phyloP scores from a whole-genome alignment of 2,113 vertebrate genomes.

The Dipodomys ordii region DNA sequence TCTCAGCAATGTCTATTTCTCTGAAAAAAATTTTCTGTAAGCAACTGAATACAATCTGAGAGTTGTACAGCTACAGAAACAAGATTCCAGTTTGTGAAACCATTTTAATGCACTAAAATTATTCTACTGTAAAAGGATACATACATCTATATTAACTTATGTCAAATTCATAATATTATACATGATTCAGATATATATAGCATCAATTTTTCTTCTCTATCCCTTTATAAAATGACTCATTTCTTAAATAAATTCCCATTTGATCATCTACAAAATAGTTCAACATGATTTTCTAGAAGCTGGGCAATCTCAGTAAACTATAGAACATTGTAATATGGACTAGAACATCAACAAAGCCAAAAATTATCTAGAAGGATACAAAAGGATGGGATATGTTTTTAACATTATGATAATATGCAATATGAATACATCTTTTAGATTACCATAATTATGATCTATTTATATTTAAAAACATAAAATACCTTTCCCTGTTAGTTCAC shows the following conservation, averaged over 20 bases:
- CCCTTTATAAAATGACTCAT: not conserved
- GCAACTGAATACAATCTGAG: not conserved
- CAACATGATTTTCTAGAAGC: not conserved
- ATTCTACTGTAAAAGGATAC: not conserved
- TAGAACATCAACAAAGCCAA: not conserved
- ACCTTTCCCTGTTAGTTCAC: not conserved
- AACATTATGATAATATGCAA: not conserved
- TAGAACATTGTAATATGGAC: not conserved
- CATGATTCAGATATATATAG: not conserved
- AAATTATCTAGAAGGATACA: not conserved
- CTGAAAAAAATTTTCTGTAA: not conserved
- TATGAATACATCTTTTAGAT: not conserved
- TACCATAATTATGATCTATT: not conserved
- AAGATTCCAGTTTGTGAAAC: not conserved
- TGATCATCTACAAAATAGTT: not conserved
- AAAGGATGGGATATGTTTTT: not conserved
- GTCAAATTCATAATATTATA: not conserved
- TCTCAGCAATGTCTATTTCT: not conserved
- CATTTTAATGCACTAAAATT: not conserved
- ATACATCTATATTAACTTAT: slow-evolving; percentile 7
- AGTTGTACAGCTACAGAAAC: not conserved
- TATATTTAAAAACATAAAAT: not conserved
- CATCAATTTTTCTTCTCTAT: not conserved
- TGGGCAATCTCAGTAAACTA: not conserved
- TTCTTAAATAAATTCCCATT: not conserved